phyloP scores from a whole-genome alignment of 2,888 invertebrate genomes.

The Yponomeuta malinellus region DNA sequence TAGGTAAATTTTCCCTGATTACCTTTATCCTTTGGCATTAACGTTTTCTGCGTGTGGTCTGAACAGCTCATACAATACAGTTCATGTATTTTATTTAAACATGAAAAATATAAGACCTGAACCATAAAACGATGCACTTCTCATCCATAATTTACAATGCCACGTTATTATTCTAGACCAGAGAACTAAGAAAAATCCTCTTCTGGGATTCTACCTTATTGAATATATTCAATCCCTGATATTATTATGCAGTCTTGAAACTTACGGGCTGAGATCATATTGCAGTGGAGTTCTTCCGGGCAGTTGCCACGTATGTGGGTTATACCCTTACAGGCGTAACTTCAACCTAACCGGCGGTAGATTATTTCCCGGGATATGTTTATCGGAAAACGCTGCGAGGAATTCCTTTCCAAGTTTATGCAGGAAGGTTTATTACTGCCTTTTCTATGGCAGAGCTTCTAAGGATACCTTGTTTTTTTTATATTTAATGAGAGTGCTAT shows the following conservation, averaged over 20 bases:
- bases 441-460: not conserved
- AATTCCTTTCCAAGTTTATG: not conserved
- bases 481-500: not conserved
- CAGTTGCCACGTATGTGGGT: not conserved
- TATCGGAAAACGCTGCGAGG: not conserved
- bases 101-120: not conserved
- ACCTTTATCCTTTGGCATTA: no score
- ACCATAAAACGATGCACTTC: not conserved
- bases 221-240: slow-evolving; percentile 13
- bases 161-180: not conserved
- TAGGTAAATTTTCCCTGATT: no score
- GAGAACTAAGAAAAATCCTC: not conserved
- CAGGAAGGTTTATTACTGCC: slow-evolving; percentile 18
- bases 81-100: no score
- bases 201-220: not conserved
- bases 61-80: no score
- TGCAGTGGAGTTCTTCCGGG: not conserved
- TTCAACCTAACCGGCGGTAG: not conserved
- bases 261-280: not conserved
- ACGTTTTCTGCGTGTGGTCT: no score
- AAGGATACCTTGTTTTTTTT: not conserved
- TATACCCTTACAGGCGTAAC: not conserved
- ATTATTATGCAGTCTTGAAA: slow-evolving; percentile 11
- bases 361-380: not conserved
- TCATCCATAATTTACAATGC: not conserved